Percentiles rank a stretch among this genome's conserved stretches.
Conservation (phyloP, 2,797 vertebrate genomes). For the Cheirogaleus major region DNA sequence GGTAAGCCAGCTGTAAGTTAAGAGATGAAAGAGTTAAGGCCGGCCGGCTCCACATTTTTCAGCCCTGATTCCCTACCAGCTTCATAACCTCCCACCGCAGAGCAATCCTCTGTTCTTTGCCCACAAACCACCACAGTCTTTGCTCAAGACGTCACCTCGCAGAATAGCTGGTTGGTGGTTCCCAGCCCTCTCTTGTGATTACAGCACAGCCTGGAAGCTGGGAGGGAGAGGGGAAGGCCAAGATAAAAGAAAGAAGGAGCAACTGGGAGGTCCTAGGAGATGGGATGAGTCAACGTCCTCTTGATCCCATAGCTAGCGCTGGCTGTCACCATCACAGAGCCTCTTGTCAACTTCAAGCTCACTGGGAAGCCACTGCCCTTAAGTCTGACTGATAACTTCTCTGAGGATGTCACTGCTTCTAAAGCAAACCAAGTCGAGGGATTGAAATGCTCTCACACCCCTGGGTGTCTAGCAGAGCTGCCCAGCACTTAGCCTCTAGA, state of each 20-base stretch:
- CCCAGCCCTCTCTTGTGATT: background rate
- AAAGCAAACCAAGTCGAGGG: background rate
- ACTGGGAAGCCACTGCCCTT: background rate
- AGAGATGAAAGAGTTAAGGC: too few species aligned
- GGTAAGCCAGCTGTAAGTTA: conserved; percentile 80
- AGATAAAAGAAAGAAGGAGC: background rate
- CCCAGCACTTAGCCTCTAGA: background rate
- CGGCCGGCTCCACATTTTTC: too few species aligned
- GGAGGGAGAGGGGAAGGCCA: background rate
- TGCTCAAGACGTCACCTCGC: background rate
- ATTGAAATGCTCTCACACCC: background rate
- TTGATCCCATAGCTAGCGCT: background rate
- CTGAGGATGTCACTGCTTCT: background rate
- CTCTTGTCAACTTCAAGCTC: background rate
- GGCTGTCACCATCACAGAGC: background rate
- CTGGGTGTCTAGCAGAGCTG: background rate
- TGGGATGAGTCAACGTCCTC: background rate
- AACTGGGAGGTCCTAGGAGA: background rate
- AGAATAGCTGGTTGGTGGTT: background rate
- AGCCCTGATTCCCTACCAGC: background rate
- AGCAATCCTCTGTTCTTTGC: background rate
- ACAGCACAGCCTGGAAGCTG: background rate
- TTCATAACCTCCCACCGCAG: background rate
- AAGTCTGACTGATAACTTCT: background rate
- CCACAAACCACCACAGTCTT: conserved; percentile 48